A percentile compares a stretch with the other conserved stretches of the same genome.
These are phyloP conservation scores for Phania funesta DNA, from an alignment of 2,888 invertebrate genomes.

Conservation along the genomic window DNA sequence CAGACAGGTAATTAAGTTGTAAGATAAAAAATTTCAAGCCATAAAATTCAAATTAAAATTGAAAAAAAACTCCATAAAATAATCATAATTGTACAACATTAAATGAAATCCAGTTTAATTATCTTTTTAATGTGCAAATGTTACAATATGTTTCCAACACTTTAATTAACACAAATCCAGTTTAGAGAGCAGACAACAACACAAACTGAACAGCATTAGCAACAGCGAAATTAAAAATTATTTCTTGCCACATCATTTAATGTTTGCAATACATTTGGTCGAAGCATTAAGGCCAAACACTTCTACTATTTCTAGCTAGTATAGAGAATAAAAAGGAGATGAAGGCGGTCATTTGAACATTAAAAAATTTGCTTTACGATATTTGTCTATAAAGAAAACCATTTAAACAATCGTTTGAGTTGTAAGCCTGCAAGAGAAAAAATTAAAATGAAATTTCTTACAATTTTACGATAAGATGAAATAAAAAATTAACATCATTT, in stretches of 20 bases:
- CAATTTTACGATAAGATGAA: too few relatives aligned
- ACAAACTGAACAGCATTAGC: slow-evolving; percentile 33
- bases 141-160: slow-evolving; percentile 60
- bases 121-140: slow-evolving; percentile 64
- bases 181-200: slow-evolving; percentile 32
- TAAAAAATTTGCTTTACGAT: slow-evolving; percentile 69
- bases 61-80: slow-evolving; percentile 14
- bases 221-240: slow-evolving; percentile 39
- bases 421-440: background rate
- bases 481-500: too few relatives aligned
- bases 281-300: background rate
- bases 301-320: background rate
- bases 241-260: slow-evolving; percentile 59
- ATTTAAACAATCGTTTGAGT: background rate
- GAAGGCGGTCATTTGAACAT: slow-evolving; percentile 60
- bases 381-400: background rate
- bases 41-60: slow-evolving; percentile 22
- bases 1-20: too few relatives aligned
- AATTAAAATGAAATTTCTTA: background rate
- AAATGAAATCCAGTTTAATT: slow-evolving; percentile 58
- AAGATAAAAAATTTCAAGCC: too few relatives aligned
- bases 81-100: slow-evolving; percentile 35
- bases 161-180: slow-evolving; percentile 62
- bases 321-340: slow-evolving; percentile 2
- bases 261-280: slow-evolving; percentile 36